Evolutionary conservation across 2,888 invertebrate species (phyloP).

Genomic region (Cylloceria caligata): DNA sequence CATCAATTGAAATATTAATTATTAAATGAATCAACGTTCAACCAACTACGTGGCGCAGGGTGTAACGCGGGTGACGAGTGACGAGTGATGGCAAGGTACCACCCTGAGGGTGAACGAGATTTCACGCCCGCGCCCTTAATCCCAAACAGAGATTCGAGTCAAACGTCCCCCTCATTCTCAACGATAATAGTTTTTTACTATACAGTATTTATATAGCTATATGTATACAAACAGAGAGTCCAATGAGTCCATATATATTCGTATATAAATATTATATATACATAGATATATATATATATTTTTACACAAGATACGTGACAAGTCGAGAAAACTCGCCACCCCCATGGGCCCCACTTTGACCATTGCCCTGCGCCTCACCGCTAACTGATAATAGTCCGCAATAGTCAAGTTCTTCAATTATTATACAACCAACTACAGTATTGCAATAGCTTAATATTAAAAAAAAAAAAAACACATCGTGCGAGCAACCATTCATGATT

Average conservation of each 20-base stretch:
- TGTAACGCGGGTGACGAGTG: constrained; percentile 16
- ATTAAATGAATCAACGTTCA: constrained; percentile 54
- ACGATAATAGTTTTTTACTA: constrained; percentile 81
- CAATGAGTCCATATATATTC: constrained; percentile 54
- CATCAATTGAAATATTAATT: constrained; percentile 52
- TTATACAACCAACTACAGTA: constrained; percentile 83
- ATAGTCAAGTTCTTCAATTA: constrained; percentile 79
- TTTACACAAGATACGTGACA: constrained; percentile 72
- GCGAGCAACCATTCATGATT: constrained; percentile 64
- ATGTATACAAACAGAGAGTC: constrained; percentile 74
- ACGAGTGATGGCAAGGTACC: too few species aligned
- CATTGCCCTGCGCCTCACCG: constrained; percentile 37
- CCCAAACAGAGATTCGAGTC: constrained; percentile 64
- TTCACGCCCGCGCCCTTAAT: constrained; percentile 45
- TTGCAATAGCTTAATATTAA: constrained; percentile 81
- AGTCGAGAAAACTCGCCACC: constrained; percentile 52
- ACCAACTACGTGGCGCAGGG: constrained; percentile 62
- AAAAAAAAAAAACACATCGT: constrained; percentile 70
- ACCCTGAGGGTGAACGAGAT: constrained; percentile 33
- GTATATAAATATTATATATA: constrained; percentile 41
- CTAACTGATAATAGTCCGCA: constrained; percentile 80
- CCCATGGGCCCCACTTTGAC: constrained; percentile 46
- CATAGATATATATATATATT: constrained; percentile 70
- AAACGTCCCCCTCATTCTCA: constrained; percentile 59
- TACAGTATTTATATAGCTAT: constrained; percentile 82